phyloP scores from a whole-genome alignment of 2,797 vertebrate species.

The Rhinichthys osculus region DNA sequence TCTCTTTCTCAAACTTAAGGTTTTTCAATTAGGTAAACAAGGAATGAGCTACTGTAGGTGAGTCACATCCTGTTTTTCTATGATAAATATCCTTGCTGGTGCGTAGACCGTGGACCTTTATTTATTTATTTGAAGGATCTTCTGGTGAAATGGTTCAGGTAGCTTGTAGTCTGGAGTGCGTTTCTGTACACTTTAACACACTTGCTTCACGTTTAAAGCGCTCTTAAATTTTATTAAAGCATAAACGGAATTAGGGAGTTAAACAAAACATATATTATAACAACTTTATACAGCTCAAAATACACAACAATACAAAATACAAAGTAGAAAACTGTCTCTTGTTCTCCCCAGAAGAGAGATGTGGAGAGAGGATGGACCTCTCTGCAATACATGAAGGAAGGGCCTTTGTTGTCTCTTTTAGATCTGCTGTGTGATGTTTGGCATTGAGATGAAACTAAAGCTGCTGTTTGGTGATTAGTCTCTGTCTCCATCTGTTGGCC shows the following conservation, averaged over 20 bases:
- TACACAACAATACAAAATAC: slow-evolving; percentile 60
- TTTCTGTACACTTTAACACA: background rate
- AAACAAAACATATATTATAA: slow-evolving; percentile 43
- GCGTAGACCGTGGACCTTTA: background rate
- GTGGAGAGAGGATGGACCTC: background rate
- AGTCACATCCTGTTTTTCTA: background rate
- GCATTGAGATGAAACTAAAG: slow-evolving; percentile 24
- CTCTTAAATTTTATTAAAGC: slow-evolving; percentile 60
- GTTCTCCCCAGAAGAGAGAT: slow-evolving; percentile 43
- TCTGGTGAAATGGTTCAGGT: background rate
- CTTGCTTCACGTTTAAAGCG: slow-evolving; percentile 36
- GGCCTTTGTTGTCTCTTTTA: slow-evolving; percentile 23
- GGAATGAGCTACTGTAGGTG: background rate
- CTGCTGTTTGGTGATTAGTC: background rate
- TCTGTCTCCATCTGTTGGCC: slow-evolving; percentile 51
- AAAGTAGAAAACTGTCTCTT: slow-evolving; percentile 58
- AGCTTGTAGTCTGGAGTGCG: background rate
- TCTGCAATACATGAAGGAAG: slow-evolving; percentile 15
- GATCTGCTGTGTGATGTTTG: slow-evolving; percentile 34
- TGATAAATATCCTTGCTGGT: background rate
- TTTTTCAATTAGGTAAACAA: background rate
- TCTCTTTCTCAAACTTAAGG: background rate
- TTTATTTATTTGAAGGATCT: background rate
- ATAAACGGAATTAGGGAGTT: slow-evolving; percentile 41
- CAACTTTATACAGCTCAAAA: slow-evolving; percentile 54